phyloP scores from a whole-genome alignment of 1,140 invertebrate genomes.

The Schlechtendalia chinensis region DNA sequence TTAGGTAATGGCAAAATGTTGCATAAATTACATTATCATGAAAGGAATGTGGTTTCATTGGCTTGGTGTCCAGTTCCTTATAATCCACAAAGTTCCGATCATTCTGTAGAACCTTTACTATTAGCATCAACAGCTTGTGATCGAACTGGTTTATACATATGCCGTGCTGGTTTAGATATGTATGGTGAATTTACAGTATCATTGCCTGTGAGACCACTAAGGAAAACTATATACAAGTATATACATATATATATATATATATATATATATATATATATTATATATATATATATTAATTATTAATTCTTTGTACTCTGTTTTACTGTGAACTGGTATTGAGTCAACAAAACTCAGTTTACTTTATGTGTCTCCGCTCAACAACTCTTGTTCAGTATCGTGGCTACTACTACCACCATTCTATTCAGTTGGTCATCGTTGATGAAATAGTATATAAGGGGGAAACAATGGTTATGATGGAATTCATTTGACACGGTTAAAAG shows the following conservation, averaged over 20 bases:
- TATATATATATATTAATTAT: too few relatives aligned
- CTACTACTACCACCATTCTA: too few relatives aligned
- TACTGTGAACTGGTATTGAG: not conserved
- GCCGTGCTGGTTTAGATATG: slow-evolving; percentile 62
- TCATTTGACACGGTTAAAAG: too few relatives aligned
- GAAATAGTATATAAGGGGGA: too few relatives aligned
- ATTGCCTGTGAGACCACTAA: slow-evolving; percentile 53
- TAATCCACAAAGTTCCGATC: slow-evolving; percentile 58
- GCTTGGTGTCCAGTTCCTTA: slow-evolving; percentile 69
- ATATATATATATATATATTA: too few relatives aligned
- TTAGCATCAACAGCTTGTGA: slow-evolving; percentile 61
- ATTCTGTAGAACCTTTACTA: slow-evolving; percentile 57
- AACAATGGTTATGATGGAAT: too few relatives aligned
- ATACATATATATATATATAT: too few relatives aligned
- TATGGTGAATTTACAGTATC: slow-evolving; percentile 57
- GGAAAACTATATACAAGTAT: slow-evolving; percentile 52
- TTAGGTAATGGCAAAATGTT: slow-evolving; percentile 62
- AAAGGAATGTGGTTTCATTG: slow-evolving; percentile 68
- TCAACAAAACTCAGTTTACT: too few relatives aligned
- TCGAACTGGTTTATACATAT: slow-evolving; percentile 59
- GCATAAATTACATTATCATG: slow-evolving; percentile 69
- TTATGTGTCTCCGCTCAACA: too few relatives aligned
- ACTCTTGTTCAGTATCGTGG: too few relatives aligned
- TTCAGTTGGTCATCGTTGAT: too few relatives aligned
- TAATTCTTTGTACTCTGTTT: not conserved